phyloP scores from a whole-genome alignment of 2,113 vertebrate species.

The Apteryx owenii region DNA sequence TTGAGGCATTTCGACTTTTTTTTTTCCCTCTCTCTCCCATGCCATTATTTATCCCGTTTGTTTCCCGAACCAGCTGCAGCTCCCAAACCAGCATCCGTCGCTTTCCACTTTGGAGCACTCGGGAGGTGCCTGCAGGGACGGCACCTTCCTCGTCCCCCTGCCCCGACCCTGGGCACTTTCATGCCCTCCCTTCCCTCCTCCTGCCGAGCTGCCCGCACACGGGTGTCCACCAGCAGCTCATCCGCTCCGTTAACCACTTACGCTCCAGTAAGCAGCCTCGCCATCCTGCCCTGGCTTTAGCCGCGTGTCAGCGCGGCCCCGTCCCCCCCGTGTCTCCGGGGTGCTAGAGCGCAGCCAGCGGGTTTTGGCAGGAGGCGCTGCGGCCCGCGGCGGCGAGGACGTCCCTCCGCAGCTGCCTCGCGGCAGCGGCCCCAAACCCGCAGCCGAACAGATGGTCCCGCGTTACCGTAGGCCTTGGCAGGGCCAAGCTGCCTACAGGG shows the following conservation, averaged over 20 bases:
- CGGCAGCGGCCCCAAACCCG: neutral
- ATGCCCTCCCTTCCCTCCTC: neutral
- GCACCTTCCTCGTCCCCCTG: conserved; percentile 29
- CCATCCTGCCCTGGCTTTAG: neutral
- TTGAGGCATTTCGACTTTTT: conserved; percentile 47
- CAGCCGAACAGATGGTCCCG: neutral
- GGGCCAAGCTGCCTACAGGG: neutral
- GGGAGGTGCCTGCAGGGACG: neutral
- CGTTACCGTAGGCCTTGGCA: neutral
- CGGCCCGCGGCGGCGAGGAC: too few relatives aligned
- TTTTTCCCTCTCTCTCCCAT: neutral
- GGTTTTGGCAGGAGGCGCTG: too few relatives aligned
- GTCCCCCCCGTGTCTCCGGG: too few relatives aligned
- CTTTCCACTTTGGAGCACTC: conserved; percentile 2
- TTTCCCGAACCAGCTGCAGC: conserved; percentile 66
- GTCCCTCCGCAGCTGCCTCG: too few relatives aligned
- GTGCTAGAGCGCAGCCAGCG: too few relatives aligned
- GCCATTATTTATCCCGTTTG: conserved; percentile 58
- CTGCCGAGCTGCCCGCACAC: neutral
- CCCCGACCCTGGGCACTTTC: neutral
- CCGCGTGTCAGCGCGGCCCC: too few relatives aligned
- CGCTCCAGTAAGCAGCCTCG: neutral
- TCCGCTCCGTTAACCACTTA: neutral
- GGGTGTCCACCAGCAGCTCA: neutral
- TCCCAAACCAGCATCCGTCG: neutral